Evolutionary conservation across 2,888 invertebrate species (phyloP), one percentile per base, ranked within the genome.

Genomic region (Synanthedon andrenaeformis): DNA sequence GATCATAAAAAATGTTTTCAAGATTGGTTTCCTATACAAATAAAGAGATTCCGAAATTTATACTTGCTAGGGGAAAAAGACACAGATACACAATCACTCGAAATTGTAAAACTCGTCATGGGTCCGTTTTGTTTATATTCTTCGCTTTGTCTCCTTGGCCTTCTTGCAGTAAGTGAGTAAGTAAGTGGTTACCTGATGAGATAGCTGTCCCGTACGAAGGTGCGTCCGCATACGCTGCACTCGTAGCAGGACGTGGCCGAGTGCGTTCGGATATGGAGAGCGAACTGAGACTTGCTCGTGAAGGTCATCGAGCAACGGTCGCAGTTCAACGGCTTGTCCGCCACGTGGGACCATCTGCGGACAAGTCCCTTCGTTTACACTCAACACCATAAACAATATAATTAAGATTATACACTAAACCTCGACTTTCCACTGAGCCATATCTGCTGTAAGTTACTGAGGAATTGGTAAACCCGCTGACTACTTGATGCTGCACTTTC

Each of bases 191-290:
- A 89, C 82, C 93, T 87, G 72, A 94, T 93, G 59, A 94, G 89
- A 82, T 93, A 93, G 74, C 93, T 92, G 82, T 94, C 93, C 64
- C 93, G 89, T 57, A 92, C 92, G 73, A 94, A 94, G 52, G 91
- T 91, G 56, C 92, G 90, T 2, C 92, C 92, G 71, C 94, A 94
- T 41, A 92, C 90, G 68, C 90, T 90, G 76, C 94, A 94, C 78
- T 92, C 92, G 80, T 91, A 93, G 70, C 91, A 91, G 56, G 91
- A 91, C 57, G 90, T 90, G 57, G 91, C 89, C 13, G 91, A 89
- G 81, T 93, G 94, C 58, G 92, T 91, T 81, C 92, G 91, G 76
- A 93, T 91, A 82, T 94, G 94, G 58, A 92, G 88, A 59, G 92
- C 91, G 79, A 93, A 93, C 82, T 92, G 92, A 57, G 90, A 90